phyloP scores from a whole-genome alignment of 2,888 invertebrate genomes.

The Tiphia femorata region DNA sequence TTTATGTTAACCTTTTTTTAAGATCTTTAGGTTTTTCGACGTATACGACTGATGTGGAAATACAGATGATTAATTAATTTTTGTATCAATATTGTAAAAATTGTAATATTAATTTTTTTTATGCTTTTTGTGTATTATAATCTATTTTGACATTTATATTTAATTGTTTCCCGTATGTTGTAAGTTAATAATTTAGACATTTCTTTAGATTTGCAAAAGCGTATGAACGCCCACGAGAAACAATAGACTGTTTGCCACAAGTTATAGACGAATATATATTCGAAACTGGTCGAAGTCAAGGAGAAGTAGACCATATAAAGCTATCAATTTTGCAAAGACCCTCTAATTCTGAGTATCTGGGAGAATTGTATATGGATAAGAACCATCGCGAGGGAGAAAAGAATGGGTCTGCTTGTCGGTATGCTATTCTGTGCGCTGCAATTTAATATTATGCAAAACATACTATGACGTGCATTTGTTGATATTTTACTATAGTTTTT shows the following conservation, averaged over 20 bases:
- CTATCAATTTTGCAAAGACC: conserved; percentile 89
- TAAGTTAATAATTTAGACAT: background rate
- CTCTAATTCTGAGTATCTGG: conserved; percentile 89
- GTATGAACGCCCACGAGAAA: conserved; percentile 76
- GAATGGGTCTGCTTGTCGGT: conserved; percentile 87
- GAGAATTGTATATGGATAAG: conserved; percentile 90
- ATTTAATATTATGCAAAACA: background rate
- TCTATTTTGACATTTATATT: background rate
- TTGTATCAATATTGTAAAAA: too few species aligned
- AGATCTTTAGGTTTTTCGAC: too few species aligned
- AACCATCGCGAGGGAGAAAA: conserved; percentile 83
- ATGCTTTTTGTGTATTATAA: background rate
- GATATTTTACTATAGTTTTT: background rate
- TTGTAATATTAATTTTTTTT: conserved; percentile 3
- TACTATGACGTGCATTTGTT: background rate
- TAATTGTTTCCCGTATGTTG: background rate
- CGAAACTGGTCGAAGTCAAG: conserved; percentile 84
- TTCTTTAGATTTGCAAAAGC: conserved; percentile 69
- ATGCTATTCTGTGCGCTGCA: conserved; percentile 12
- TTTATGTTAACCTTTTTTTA: background rate
- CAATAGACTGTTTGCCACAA: conserved; percentile 82
- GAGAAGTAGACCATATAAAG: conserved; percentile 85
- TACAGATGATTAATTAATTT: too few species aligned
- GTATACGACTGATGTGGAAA: too few species aligned
- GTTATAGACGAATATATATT: conserved; percentile 89